These are phyloP conservation scores for Anguilla marmorata DNA, from an alignment of 2,797 vertebrate species.

Conservation along the genomic window DNA sequence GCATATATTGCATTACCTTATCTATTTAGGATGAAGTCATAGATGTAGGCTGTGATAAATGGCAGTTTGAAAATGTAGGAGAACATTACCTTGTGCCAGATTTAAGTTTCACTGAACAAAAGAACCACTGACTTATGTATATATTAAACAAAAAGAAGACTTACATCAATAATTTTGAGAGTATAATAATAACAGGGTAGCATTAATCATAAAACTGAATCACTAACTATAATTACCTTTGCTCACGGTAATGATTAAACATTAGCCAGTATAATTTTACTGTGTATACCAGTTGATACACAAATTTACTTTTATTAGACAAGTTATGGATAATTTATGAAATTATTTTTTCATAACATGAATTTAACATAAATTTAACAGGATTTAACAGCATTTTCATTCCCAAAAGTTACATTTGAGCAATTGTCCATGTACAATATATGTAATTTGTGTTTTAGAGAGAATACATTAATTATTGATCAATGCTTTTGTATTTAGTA, in stretches of 20 bases:
- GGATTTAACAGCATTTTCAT: neutral
- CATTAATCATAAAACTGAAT: neutral
- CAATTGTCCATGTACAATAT: neutral
- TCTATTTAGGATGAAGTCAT: neutral
- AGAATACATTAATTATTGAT: neutral
- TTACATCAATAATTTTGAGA: neutral
- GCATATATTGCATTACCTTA: neutral
- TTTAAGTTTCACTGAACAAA: neutral
- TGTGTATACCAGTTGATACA: neutral
- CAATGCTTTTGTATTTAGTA: neutral
- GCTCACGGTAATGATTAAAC: neutral
- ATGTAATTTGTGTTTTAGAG: neutral
- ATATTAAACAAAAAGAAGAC: neutral
- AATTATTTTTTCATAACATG: neutral
- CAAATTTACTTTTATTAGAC: neutral
- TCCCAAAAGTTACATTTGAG: neutral
- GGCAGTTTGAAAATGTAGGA: neutral
- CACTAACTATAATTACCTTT: neutral
- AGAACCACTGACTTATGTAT: neutral
- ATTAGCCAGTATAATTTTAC: neutral
- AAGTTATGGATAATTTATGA: neutral
- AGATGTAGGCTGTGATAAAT: neutral
- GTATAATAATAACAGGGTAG: neutral
- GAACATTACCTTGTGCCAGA: neutral
- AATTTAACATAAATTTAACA: neutral